Evolutionary conservation across 2,113 vertebrate genomes (phyloP).

Genomic region (Channa maculata): DNA sequence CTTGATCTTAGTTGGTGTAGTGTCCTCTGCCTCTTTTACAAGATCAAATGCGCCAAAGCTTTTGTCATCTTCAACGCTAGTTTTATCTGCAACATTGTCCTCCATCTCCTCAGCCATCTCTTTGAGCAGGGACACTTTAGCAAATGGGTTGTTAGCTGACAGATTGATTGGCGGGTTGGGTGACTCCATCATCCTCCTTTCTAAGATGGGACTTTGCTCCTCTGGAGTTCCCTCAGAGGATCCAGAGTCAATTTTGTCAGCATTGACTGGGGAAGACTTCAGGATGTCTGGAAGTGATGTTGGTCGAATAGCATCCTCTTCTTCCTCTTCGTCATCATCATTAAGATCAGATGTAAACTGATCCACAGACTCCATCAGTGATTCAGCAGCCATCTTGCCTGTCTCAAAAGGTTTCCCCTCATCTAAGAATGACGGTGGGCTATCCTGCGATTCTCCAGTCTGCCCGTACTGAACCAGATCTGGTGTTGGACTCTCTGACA

Average conservation of each 20-base stretch:
- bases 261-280: conserved; percentile 91
- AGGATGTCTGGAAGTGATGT: conserved; percentile 93
- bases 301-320: conserved; percentile 83
- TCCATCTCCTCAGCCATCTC: conserved; percentile 87
- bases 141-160: conserved; percentile 82
- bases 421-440: conserved; percentile 79
- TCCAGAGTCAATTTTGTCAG: conserved; percentile 82
- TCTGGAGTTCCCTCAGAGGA: conserved; percentile 83
- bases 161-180: conserved; percentile 83
- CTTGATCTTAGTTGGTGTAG: conserved; percentile 73
- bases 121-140: conserved; percentile 88
- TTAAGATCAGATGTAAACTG: conserved; percentile 85
- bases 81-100: conserved; percentile 63
- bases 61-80: conserved; percentile 73
- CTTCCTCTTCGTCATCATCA: conserved; percentile 70
- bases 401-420: conserved; percentile 87
- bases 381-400: conserved; percentile 83
- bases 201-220: conserved; percentile 80
- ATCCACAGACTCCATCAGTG: conserved; percentile 81
- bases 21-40: conserved; percentile 89
- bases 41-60: conserved; percentile 93
- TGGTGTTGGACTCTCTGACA: conserved; percentile 93
- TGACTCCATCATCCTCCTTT: conserved; percentile 81
- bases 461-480: conserved; percentile 94
- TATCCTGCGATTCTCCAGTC: conserved; percentile 87